Percentiles rank a stretch among this genome's conserved stretches.
phyloP scores from a whole-genome alignment of 2,888 invertebrate species.

The Empis livida region DNA sequence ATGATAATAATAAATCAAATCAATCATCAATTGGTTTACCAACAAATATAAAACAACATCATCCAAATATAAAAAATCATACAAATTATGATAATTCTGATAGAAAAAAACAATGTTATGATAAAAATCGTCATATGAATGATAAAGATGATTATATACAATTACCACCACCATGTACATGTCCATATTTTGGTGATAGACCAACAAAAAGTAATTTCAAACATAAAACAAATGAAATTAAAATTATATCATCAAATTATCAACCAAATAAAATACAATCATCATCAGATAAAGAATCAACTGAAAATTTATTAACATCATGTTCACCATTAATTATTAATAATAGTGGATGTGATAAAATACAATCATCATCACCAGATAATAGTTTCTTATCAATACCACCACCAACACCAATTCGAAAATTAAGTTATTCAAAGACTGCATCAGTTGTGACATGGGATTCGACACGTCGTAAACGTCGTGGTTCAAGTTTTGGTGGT shows the following conservation, averaged over 20 bases:
- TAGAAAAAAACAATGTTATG: conserved; percentile 21
- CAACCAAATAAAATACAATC: conserved; percentile 4
- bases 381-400: conserved; percentile 34
- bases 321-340: conserved; percentile 16
- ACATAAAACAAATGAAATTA: conserved; percentile 37
- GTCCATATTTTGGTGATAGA: conserved; percentile 66
- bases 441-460: conserved; percentile 59
- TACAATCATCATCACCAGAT: conserved; percentile 14
- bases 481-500: conserved; percentile 60
- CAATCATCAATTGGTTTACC: conserved; percentile 4
- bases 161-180: conserved; percentile 65
- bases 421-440: conserved; percentile 39
- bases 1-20: no score
- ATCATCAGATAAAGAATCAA: conserved; percentile 2
- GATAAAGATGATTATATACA: conserved; percentile 37
- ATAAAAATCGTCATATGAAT: conserved; percentile 30
- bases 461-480: conserved; percentile 45
- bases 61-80: conserved; percentile 15
- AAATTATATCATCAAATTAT: conserved; percentile 35
- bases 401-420: conserved; percentile 29
- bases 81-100: not conserved
- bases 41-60: conserved; percentile 11
- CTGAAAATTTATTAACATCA: conserved; percentile 10
- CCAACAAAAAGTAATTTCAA: conserved; percentile 33
- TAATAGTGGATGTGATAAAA: not conserved